Conservation (phyloP, 2,113 vertebrate genomes). For the Salminus brasiliensis region DNA sequence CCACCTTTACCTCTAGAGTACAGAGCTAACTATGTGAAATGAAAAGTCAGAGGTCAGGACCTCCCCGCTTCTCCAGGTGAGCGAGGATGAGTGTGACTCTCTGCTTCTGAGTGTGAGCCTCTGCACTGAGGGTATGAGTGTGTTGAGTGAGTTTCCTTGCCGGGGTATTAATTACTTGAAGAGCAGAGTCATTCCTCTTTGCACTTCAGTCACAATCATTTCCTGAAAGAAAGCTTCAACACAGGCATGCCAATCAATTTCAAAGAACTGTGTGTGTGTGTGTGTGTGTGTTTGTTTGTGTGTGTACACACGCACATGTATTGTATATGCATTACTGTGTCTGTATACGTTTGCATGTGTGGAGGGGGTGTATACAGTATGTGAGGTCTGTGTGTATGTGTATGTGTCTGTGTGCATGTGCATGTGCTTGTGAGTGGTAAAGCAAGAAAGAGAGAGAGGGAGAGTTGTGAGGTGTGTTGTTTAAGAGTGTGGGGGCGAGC, state of each 20-base stretch:
- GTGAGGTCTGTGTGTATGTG: no score
- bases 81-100: neutral
- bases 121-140: neutral
- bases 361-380: no score
- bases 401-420: slow-evolving; percentile 7
- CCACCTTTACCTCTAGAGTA: neutral
- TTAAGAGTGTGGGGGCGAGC: slow-evolving; percentile 40
- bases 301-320: no score
- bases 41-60: neutral
- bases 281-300: neutral
- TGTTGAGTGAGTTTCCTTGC: neutral
- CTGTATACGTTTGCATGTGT: no score
- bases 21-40: neutral
- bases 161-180: slow-evolving; percentile 20
- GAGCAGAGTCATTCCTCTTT: slow-evolving; percentile 39
- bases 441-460: neutral
- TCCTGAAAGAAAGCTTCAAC: slow-evolving; percentile 46
- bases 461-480: slow-evolving; percentile 13
- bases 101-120: slow-evolving; percentile 13
- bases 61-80: neutral
- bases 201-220: slow-evolving; percentile 34
- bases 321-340: slow-evolving; percentile 7
- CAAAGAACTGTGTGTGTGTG: slow-evolving; percentile 38
- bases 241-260: slow-evolving; percentile 40
- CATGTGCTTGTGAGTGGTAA: neutral